Evolutionary conservation across 1,140 invertebrate species (phyloP).

Genomic region (Xylocopa sonorina): DNA sequence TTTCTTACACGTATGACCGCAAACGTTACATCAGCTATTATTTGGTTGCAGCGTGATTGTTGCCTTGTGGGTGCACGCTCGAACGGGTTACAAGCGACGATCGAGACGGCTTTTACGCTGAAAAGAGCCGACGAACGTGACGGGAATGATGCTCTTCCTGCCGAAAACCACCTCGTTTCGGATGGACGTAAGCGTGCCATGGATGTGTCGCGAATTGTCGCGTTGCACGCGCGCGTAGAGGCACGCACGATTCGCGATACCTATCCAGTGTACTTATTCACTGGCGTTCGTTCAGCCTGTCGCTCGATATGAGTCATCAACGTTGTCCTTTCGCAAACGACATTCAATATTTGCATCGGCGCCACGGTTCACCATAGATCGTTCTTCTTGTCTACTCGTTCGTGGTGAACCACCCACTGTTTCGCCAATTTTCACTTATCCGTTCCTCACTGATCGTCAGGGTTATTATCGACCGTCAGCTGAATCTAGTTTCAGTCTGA

Average conservation of each 20-base stretch:
- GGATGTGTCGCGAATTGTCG: background rate
- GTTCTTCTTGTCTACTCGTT: background rate
- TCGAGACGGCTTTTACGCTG: background rate
- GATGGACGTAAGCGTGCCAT: slow-evolving; percentile 5
- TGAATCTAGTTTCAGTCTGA: too few relatives aligned
- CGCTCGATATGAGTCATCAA: slow-evolving; percentile 14
- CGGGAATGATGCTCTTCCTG: background rate
- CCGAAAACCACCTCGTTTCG: background rate
- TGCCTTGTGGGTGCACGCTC: too few relatives aligned
- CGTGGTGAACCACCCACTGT: background rate
- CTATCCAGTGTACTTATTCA: background rate
- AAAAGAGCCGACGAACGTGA: slow-evolving; percentile 4
- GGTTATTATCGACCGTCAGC: too few relatives aligned
- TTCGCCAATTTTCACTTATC: background rate
- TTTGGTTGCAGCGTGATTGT: too few relatives aligned
- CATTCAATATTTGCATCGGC: slow-evolving; percentile 3
- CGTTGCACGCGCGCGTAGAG: background rate
- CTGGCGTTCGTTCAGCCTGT: background rate
- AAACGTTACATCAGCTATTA: too few relatives aligned
- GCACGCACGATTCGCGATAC: slow-evolving; percentile 2
- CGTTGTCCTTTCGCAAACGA: slow-evolving; percentile 2
- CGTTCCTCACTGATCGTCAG: too few relatives aligned
- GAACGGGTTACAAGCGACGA: too few relatives aligned
- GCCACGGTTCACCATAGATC: background rate
- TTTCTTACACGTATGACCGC: too few relatives aligned